Evolutionary conservation across 2,888 invertebrate species (phyloP), one percentile per base, ranked within the genome.

Genomic region (Acanthosepion esculentum): DNA sequence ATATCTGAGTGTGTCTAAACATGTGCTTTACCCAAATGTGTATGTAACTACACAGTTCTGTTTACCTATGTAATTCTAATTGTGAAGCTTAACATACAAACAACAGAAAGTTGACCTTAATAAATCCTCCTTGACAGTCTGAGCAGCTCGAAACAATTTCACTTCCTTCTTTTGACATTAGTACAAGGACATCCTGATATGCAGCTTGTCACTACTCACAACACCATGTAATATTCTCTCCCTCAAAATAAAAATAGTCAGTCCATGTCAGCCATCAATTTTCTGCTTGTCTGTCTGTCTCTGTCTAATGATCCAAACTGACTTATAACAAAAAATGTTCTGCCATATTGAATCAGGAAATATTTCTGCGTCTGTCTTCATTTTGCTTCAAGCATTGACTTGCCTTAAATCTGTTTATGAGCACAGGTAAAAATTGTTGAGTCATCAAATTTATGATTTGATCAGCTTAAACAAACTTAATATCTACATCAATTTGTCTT

Each of bases 381-480:
- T 15, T 78, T 78, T 78, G 33, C 78, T 78, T 33, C 78, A 12
- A 12, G n/a, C 3, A 78, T 78, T 78, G 10, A 78, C n/a, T 29
- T 78, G 8, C 18, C 15, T 78, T 78, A 33, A 33, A 64, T 64
- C 64, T 64, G 26, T 29, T 64, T 64, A 8, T 15, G 33, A 78
- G 15, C 78, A 78, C 12, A 78, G 10, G 29, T 23, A n/a, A 59
- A 78, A 78, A 8, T 78, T 26, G 78, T 3, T 8, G 8, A 78
- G 10, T 78, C 78, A 26, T 12, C 78, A 78, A 78, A 78, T 78
- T 33, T 78, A 5, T 78, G 78, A 78, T 78, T 78, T 78, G 33
- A 78, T 78, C 78, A 78, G 78, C n/a, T 78, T 78, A n/a, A 33
- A 78, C 78, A 78, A 33, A 78, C 78, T 78, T n/a, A 78, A 78